A percentile compares a stretch with the other conserved stretches of the same genome.
Evolutionary conservation across 1,140 invertebrate genomes (phyloP).

Genomic region (Calosoma granatense): DNA sequence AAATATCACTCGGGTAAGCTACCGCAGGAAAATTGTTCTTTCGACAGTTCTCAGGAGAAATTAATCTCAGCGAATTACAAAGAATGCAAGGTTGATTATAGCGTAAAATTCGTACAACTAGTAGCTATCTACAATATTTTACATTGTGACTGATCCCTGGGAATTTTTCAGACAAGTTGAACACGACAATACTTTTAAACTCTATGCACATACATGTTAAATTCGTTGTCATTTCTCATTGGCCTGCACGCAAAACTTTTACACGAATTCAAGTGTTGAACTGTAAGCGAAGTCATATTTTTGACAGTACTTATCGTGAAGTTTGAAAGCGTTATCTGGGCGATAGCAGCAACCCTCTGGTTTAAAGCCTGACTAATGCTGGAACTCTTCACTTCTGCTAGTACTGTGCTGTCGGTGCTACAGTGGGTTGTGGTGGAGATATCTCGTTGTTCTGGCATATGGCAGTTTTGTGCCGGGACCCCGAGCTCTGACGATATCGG

Average conservation of each 20-base stretch:
- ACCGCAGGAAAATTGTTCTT: too few species aligned
- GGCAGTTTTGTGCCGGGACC: too few species aligned
- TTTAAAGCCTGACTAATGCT: neutral
- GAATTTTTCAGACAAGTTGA: neutral
- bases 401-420: too few species aligned
- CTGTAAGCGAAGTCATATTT: neutral
- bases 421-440: too few species aligned
- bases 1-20: too few species aligned
- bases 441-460: too few species aligned
- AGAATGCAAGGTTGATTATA: too few species aligned
- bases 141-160: neutral
- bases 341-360: neutral
- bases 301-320: neutral
- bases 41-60: too few species aligned
- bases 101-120: too few species aligned
- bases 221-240: neutral
- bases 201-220: neutral
- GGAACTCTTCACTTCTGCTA: neutral
- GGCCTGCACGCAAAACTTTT: neutral
- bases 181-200: neutral
- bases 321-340: neutral
- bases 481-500: neutral
- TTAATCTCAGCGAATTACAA: too few species aligned
- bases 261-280: neutral
- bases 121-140: too few species aligned